phyloP scores from a whole-genome alignment of 2,888 invertebrate species.

The Limulus polyphemus region DNA sequence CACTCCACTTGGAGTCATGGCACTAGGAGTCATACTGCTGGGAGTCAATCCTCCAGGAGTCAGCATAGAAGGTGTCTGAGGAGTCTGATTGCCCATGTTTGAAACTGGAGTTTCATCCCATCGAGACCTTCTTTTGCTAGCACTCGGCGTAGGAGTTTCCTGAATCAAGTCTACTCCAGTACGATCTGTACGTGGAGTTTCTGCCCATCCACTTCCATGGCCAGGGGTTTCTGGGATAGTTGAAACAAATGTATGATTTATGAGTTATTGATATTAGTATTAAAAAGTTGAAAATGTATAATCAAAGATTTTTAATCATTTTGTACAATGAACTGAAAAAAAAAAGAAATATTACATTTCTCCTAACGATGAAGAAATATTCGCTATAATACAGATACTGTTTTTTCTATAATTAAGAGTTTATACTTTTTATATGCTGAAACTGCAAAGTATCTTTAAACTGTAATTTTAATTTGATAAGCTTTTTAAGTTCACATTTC shows the following conservation, averaged over 20 bases:
- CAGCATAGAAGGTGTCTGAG: conserved; percentile 27
- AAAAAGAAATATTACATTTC: no score
- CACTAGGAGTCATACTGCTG: conserved; percentile 37
- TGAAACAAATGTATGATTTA: no score
- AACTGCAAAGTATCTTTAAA: no score
- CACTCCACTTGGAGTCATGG: conserved; percentile 65
- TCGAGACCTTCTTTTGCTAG: conserved; percentile 85
- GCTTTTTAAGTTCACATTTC: no score
- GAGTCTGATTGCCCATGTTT: conserved; percentile 40
- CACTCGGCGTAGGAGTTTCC: conserved; percentile 86
- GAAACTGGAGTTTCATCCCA: conserved; percentile 95
- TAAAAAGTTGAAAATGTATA: conserved; percentile 7
- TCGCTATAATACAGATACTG: no score
- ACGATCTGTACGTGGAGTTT: conserved; percentile 92
- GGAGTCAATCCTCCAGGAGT: conserved; percentile 30
- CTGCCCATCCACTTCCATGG: conserved; percentile 95
- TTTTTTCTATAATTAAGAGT: no score
- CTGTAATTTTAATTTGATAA: no score
- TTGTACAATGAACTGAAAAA: no score
- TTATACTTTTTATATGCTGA: no score
- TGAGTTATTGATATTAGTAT: conserved; percentile 30
- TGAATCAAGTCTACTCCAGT: conserved; percentile 58
- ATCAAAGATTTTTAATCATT: background rate
- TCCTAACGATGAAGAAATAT: no score
- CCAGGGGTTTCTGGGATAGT: conserved; percentile 66